Conservation (phyloP, 2,113 vertebrate genomes). For the Catagonus wagneri region DNA sequence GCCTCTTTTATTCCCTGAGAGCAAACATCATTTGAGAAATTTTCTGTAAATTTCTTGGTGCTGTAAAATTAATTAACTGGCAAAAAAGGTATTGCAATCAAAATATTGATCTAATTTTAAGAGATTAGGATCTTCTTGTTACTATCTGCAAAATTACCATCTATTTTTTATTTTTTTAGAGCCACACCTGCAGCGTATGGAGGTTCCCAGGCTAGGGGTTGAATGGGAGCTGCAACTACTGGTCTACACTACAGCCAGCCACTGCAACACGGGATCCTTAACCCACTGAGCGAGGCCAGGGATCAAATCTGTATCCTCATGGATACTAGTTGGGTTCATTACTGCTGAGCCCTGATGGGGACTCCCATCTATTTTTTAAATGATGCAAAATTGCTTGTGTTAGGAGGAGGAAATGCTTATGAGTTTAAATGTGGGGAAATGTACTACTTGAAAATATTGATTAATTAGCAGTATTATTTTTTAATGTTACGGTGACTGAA, state of each 20-base stretch:
- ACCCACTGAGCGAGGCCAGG: too few relatives aligned
- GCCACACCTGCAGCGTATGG: too few relatives aligned
- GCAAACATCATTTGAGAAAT: constrained; percentile 5
- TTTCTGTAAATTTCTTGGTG: constrained; percentile 20
- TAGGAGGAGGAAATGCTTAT: constrained; percentile 16
- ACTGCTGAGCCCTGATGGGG: too few relatives aligned
- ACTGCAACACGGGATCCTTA: too few relatives aligned
- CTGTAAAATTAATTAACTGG: constrained; percentile 55
- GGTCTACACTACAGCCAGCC: too few relatives aligned
- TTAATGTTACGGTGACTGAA: not conserved
- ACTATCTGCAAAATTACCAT: constrained; percentile 15
- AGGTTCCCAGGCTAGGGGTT: too few relatives aligned
- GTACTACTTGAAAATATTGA: not conserved
- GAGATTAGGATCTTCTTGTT: constrained; percentile 29
- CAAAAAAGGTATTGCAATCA: not conserved
- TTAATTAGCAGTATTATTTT: constrained; percentile 26
- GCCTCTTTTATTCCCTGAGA: constrained; percentile 19
- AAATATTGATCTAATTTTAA: constrained; percentile 49
- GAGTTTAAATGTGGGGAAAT: constrained; percentile 43
- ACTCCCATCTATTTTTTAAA: constrained; percentile 12
- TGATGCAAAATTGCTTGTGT: constrained; percentile 48
- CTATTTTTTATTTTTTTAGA: constrained; percentile 16
- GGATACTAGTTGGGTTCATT: too few relatives aligned
- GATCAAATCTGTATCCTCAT: too few relatives aligned
- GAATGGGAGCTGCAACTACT: too few relatives aligned